Evolutionary conservation across 2,113 vertebrate genomes (phyloP).

Genomic region (Chionomys nivalis): DNA sequence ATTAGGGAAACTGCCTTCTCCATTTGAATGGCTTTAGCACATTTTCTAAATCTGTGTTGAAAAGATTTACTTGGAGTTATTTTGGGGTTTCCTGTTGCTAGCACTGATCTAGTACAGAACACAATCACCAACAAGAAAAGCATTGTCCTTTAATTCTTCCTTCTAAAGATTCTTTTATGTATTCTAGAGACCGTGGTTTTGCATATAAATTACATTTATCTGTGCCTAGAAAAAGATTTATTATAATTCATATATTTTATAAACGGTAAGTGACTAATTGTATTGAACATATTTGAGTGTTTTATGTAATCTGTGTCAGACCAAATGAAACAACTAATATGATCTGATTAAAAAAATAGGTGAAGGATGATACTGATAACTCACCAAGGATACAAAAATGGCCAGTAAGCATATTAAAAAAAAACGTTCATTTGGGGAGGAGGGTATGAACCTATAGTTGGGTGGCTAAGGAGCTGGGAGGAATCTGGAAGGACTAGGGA

Average conservation of each 20-base stretch:
- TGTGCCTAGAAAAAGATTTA: not conserved
- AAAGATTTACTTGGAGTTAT: not conserved
- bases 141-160: not conserved
- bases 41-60: not conserved
- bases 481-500: not conserved
- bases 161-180: not conserved
- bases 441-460: not conserved
- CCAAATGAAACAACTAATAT: not conserved
- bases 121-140: not conserved
- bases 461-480: not conserved
- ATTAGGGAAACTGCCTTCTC: no score
- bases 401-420: not conserved
- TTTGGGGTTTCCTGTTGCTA: not conserved
- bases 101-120: not conserved
- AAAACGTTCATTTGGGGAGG: not conserved
- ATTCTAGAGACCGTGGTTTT: not conserved
- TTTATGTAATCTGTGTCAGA: not conserved
- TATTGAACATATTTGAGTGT: not conserved
- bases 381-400: not conserved
- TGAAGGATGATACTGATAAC: not conserved
- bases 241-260: not conserved
- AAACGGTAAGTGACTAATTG: not conserved
- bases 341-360: not conserved
- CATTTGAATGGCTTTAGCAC: no score
- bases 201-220: not conserved